Evolutionary conservation across 1,140 invertebrate genomes (phyloP).

Genomic region (Drosophila tristis): DNA sequence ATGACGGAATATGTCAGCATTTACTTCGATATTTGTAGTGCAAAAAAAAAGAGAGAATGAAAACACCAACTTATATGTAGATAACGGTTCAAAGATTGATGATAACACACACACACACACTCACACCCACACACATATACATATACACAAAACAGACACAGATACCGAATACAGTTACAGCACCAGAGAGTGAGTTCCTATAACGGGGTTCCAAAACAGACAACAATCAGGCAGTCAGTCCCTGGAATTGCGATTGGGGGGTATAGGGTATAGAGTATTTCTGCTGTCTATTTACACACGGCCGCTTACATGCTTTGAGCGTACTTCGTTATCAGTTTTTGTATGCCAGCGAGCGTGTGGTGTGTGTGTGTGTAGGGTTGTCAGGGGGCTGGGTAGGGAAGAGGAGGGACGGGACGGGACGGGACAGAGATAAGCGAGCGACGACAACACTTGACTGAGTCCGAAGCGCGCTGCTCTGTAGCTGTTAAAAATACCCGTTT

Average conservation of each 20-base stretch:
- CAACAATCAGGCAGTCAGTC: conserved; percentile 27
- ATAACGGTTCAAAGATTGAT: conserved; percentile 42
- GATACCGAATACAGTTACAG: conserved; percentile 20
- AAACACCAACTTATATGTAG: conserved; percentile 20
- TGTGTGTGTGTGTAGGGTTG: conserved; percentile 14
- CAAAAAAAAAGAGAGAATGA: conserved; percentile 16
- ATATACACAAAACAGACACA: not conserved
- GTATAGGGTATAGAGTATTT: conserved; percentile 11
- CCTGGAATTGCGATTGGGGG: not conserved
- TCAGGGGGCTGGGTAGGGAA: not conserved
- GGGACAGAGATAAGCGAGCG: conserved; percentile 52
- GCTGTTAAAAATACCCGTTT: conserved; percentile 54
- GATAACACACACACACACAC: conserved; percentile 42
- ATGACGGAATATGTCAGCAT: conserved; percentile 26
- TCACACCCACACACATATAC: conserved; percentile 1
- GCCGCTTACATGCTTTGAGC: conserved; percentile 18
- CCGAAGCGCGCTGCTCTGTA: conserved; percentile 9
- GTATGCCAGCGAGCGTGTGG: not conserved
- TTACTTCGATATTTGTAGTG: not conserved
- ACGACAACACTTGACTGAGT: conserved; percentile 41
- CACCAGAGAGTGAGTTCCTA: conserved; percentile 21
- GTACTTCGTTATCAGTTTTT: conserved; percentile 44
- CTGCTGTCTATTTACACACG: conserved; percentile 30
- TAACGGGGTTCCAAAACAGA: conserved; percentile 40
- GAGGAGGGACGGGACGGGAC: not conserved